Conservation (phyloP, 1,140 invertebrate species). For the Stenopsyche tienmushanensis region DNA sequence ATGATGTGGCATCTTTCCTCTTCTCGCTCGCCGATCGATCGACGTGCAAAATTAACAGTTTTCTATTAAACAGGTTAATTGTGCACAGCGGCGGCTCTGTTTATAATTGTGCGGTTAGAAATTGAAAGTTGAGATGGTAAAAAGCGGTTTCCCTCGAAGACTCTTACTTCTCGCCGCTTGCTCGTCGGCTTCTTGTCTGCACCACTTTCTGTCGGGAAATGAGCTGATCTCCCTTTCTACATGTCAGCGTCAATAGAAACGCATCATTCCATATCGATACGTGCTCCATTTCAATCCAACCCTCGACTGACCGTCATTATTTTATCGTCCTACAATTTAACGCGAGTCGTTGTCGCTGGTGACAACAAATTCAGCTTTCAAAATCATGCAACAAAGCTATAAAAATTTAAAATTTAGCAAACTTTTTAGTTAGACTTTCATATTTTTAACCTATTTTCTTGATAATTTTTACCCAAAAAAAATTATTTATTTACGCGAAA, state of each 20-base stretch:
- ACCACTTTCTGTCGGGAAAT: slow-evolving; percentile 15
- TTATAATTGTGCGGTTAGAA: slow-evolving; percentile 9
- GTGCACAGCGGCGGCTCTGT: background rate
- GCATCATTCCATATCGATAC: background rate
- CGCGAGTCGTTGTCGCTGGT: too few species aligned
- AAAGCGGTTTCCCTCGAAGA: slow-evolving; percentile 23
- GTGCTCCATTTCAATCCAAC: background rate
- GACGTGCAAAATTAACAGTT: slow-evolving; percentile 1
- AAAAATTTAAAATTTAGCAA: too few species aligned
- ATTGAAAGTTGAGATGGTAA: slow-evolving; percentile 7
- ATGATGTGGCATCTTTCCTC: background rate
- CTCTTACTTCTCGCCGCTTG: background rate
- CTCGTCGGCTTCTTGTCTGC: background rate
- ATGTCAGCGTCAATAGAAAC: too few species aligned
- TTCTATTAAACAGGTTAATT: background rate
- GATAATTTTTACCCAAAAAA: too few species aligned
- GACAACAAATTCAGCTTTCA: too few species aligned
- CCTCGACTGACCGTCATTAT: too few species aligned
- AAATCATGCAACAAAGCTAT: too few species aligned
- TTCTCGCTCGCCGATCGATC: background rate
- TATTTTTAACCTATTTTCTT: too few species aligned
- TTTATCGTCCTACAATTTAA: too few species aligned
- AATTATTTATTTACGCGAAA: too few species aligned
- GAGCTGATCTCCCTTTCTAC: slow-evolving; percentile 13
- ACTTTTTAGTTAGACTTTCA: too few species aligned